Base-by-base conservation (phyloP, 2,113 vertebrate species). In the Tupaia chinensis region DNA sequence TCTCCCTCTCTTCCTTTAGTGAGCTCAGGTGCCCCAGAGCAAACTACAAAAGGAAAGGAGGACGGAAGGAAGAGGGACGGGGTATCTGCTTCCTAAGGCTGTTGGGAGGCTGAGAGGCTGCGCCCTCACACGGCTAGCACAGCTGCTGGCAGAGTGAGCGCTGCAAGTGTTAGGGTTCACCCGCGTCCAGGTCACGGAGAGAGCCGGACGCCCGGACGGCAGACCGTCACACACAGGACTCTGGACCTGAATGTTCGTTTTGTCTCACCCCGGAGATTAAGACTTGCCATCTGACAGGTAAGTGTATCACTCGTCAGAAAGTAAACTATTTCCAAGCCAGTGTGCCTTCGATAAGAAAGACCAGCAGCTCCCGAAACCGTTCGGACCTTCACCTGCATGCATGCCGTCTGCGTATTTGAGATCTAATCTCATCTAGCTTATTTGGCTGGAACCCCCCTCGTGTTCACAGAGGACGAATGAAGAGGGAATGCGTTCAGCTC, bases 321-420 rank as follows among this genome's bases (percentile, higher is more conserved):
- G 90, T 80, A 91, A 90, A 94, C 74, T 90, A 94, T 80, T 70
- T 91, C 80, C 17, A 94, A 87, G 25, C 79, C 44, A 95, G n/a
- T 83, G 79, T 68, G 19, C 23, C 73, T 96, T 60, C 65, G 16
- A 70, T 95, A 88, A 91, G 72, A 88, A 29, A 74, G 34, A 93
- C n/a, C 77, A 81, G 87, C 61, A 80, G 53, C 76, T 84, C 32
- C 58, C 69, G 13, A 73, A 94, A 90, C 20, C 60, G 87, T 90
- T 93, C 89, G 91, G 95, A 84, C 85, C 69, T 96, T 96, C 78
- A 96, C 68, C 91, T 89, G 29, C 83, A 61, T 25, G 91, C 60
- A 95, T 66, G 60, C 16, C 0, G 70, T 93, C 77, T 93, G 89
- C 91, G 96, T 94, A 88, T 85, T 88, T 93, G 70, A 91, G 32